Evolutionary conservation across 2,797 vertebrate species (phyloP).

Genomic region (Lutjanus argentimaculatus): DNA sequence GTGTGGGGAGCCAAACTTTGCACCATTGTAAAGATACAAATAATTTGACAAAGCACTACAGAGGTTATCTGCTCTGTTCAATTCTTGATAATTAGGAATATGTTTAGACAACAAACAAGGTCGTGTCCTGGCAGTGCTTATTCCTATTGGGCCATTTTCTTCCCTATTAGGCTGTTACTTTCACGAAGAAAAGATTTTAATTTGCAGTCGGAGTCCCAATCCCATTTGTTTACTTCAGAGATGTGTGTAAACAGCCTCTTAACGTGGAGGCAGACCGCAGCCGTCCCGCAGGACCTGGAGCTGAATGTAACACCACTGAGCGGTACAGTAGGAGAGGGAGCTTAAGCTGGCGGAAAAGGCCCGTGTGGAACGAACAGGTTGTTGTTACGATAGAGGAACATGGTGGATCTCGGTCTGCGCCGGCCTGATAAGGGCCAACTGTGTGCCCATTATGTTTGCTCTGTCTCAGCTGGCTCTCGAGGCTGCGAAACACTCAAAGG

Average conservation of each 20-base stretch:
- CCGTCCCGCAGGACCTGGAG: constrained; percentile 49
- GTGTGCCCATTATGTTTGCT: constrained; percentile 56
- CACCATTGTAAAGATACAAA: constrained; percentile 28
- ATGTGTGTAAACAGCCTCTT: constrained; percentile 63
- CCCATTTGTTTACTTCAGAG: constrained; percentile 75
- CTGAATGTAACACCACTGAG: constrained; percentile 52
- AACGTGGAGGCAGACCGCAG: constrained; percentile 51
- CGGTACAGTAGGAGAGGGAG: constrained; percentile 41
- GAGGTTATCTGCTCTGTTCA: constrained; percentile 40
- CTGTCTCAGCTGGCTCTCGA: constrained; percentile 37
- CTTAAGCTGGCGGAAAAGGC: constrained; percentile 46
- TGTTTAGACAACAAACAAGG: constrained; percentile 58
- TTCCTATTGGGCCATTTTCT: constrained; percentile 54
- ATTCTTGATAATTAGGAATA: constrained; percentile 48
- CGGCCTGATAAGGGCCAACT: constrained; percentile 69
- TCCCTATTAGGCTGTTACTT: constrained; percentile 56
- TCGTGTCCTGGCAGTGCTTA: constrained; percentile 40
- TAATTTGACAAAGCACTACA: constrained; percentile 8
- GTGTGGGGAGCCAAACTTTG: background rate
- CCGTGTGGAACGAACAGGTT: constrained; percentile 55
- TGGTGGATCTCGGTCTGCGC: constrained; percentile 50
- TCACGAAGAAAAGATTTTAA: constrained; percentile 64
- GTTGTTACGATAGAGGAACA: constrained; percentile 42
- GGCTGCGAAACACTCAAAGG: constrained; percentile 37
- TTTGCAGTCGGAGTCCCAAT: constrained; percentile 65